Percentiles rank a stretch among this genome's conserved stretches.
Conservation (phyloP, 2,797 vertebrate species). For the Gila robusta region DNA sequence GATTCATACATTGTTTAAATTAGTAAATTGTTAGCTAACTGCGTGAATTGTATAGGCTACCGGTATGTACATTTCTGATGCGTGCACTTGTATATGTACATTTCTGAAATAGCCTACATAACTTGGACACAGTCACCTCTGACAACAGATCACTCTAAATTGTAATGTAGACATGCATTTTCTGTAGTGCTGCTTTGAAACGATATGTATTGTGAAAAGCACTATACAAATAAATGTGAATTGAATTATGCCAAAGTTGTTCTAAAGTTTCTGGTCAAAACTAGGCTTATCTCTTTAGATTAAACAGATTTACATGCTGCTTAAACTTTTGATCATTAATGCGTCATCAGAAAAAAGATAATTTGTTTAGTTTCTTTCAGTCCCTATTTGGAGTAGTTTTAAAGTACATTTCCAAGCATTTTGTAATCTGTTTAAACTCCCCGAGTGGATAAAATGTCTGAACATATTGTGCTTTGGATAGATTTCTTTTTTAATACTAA, state of each 20-base stretch:
- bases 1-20: too few species aligned
- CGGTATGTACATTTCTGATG: too few species aligned
- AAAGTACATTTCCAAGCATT: background rate
- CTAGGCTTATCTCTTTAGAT: background rate
- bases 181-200: too few species aligned
- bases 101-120: too few species aligned
- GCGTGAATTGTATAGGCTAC: too few species aligned
- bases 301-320: background rate
- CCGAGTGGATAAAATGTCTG: background rate
- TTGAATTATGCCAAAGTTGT: background rate
- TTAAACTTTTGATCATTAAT: background rate
- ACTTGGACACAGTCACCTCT: too few species aligned
- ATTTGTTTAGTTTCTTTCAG: background rate
- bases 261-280: background rate
- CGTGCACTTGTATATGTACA: too few species aligned
- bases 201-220: too few species aligned
- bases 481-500: background rate
- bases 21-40: too few species aligned
- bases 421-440: slow-evolving; percentile 1
- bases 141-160: too few species aligned
- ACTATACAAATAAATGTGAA: too few species aligned
- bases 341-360: background rate
- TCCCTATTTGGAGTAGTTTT: background rate
- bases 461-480: background rate
- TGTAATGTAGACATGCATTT: too few species aligned